Conservation (phyloP, 1,140 invertebrate genomes). For the Drosophila truncata region DNA sequence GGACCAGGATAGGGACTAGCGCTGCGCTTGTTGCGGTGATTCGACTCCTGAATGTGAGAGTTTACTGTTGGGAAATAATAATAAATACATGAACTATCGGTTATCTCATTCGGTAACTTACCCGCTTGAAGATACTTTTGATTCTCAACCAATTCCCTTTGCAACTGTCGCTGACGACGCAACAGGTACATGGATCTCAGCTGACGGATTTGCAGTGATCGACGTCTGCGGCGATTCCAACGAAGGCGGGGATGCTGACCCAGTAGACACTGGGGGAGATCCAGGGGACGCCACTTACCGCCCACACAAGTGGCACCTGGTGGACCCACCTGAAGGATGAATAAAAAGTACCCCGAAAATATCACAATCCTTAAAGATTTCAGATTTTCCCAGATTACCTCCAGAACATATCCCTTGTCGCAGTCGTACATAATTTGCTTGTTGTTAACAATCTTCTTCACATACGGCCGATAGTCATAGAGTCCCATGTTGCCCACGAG, state of each 20-base stretch:
- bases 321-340: constrained; percentile 88
- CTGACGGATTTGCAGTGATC: constrained; percentile 87
- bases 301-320: constrained; percentile 90
- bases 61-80: neutral
- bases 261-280: constrained; percentile 88
- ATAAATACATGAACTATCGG: too few relatives aligned
- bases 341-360: too few relatives aligned
- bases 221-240: constrained; percentile 89
- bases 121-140: constrained; percentile 3
- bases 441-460: constrained; percentile 95
- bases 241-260: constrained; percentile 93
- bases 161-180: constrained; percentile 60
- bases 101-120: neutral
- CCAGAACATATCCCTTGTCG: constrained; percentile 94
- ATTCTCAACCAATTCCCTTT: constrained; percentile 51
- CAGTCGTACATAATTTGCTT: constrained; percentile 99
- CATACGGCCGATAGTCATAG: constrained; percentile 98
- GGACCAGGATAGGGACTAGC: constrained; percentile 34
- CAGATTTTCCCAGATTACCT: constrained; percentile 84
- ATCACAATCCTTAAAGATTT: neutral
- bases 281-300: constrained; percentile 81
- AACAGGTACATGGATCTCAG: constrained; percentile 86
- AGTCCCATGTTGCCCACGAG: constrained; percentile 98
- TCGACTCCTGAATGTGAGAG: neutral
- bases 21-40: constrained; percentile 50